These are phyloP conservation scores for Belgica antarctica DNA, from an alignment of 2,888 invertebrate genomes.

Conservation along the genomic window DNA sequence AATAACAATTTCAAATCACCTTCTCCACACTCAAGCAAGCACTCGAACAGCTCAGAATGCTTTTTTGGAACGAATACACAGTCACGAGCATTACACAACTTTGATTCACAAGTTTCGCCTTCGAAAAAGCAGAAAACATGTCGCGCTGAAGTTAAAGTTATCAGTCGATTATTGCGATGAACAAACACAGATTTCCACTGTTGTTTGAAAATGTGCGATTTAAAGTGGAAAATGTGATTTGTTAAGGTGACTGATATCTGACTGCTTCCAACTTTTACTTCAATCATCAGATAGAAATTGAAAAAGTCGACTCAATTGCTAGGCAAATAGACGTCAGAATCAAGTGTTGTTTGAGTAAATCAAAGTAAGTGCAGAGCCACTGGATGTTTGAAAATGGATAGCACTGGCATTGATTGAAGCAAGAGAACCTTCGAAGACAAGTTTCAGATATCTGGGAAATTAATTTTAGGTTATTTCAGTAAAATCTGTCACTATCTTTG, in stretches of 20 bases:
- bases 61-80: not conserved
- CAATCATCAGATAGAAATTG: conserved; percentile 3
- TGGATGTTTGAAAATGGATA: not conserved
- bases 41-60: no score
- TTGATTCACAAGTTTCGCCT: not conserved
- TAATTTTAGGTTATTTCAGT: no score
- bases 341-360: conserved; percentile 45
- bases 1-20: conserved; percentile 28
- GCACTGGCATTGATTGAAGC: not conserved
- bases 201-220: conserved; percentile 28
- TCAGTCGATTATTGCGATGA: conserved; percentile 17
- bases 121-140: conserved; percentile 6
- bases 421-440: no score
- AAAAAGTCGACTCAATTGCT: conserved; percentile 44
- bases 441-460: no score
- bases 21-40: not conserved
- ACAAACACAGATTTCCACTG: conserved; percentile 9
- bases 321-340: conserved; percentile 43
- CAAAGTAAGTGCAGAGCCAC: conserved; percentile 45
- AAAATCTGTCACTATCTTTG: no score
- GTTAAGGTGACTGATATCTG: not conserved
- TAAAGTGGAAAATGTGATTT: conserved; percentile 40
- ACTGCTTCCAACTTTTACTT: not conserved
- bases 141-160: conserved; percentile 22
- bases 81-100: conserved; percentile 4